Percentiles rank a stretch among this genome's conserved stretches.
phyloP scores from a whole-genome alignment of 2,888 invertebrate genomes.

The Tachina grossa region DNA sequence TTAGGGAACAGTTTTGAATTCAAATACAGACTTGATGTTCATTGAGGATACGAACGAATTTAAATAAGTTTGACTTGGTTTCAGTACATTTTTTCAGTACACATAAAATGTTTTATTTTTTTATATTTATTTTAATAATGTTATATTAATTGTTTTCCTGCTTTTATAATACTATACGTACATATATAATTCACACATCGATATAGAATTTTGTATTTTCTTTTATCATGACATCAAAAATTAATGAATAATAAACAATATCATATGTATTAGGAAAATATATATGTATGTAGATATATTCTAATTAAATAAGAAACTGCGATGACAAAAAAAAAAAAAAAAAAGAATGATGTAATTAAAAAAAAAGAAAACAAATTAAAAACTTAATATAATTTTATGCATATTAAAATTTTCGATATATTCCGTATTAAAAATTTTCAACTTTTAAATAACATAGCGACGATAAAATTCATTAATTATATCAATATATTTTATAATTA shows the following conservation, averaged over 20 bases:
- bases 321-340: constrained; percentile 7
- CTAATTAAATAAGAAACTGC: constrained; percentile 1
- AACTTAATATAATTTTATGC: constrained; percentile 12
- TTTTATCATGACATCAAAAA: constrained; percentile 33
- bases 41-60: background rate
- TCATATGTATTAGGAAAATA: constrained; percentile 5
- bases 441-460: constrained; percentile 39
- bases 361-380: constrained; percentile 3
- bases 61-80: constrained; percentile 43
- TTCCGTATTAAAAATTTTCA: constrained; percentile 42
- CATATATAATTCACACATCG: constrained; percentile 32
- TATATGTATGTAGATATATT: no score
- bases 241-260: constrained; percentile 7
- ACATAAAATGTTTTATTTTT: constrained; percentile 63
- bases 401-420: constrained; percentile 13
- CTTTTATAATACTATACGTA: constrained; percentile 28
- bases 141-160: constrained; percentile 39
- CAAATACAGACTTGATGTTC: no score
- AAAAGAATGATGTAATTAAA: constrained; percentile 24
- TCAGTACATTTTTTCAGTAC: constrained; percentile 66
- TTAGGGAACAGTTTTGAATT: no score
- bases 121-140: constrained; percentile 46
- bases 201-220: constrained; percentile 21
- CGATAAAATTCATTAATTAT: constrained; percentile 15
- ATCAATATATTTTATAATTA: constrained; percentile 26